Evolutionary conservation across 2,113 vertebrate genomes (phyloP).

Genomic region (Motacilla alba): DNA sequence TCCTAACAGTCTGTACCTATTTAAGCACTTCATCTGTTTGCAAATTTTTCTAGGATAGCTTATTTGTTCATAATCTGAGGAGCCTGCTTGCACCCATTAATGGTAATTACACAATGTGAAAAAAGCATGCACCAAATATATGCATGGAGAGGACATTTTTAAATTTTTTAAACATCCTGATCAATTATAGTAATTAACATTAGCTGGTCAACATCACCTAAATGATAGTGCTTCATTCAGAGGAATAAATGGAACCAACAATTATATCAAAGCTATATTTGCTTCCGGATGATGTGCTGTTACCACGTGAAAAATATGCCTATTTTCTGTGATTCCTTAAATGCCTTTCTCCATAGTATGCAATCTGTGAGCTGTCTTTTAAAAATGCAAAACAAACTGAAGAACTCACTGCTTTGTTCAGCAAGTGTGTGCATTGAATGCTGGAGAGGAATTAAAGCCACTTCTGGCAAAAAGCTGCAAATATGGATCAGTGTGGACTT

Average conservation of each 20-base stretch:
- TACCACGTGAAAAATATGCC: not conserved
- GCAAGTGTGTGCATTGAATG: not conserved
- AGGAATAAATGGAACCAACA: slow-evolving; percentile 32
- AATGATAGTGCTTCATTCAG: slow-evolving; percentile 7
- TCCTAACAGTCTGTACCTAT: not conserved
- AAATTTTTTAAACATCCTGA: not conserved
- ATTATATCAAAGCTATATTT: slow-evolving; percentile 34
- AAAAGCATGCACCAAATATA: not conserved
- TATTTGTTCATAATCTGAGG: not conserved
- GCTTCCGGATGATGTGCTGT: not conserved
- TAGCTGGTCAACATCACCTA: slow-evolving; percentile 28
- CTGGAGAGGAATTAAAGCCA: not conserved
- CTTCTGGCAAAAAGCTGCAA: not conserved
- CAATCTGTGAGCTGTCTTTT: not conserved
- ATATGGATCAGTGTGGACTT: not conserved
- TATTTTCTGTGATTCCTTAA: not conserved
- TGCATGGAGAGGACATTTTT: not conserved
- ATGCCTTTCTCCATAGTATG: not conserved
- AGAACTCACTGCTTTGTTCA: not conserved
- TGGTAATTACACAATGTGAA: not conserved
- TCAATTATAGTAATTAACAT: slow-evolving; percentile 38
- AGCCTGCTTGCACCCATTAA: not conserved
- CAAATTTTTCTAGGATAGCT: not conserved
- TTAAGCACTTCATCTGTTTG: not conserved
- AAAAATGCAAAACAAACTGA: not conserved